Conservation (phyloP, 2,113 vertebrate species). For the Podiceps cristatus region DNA sequence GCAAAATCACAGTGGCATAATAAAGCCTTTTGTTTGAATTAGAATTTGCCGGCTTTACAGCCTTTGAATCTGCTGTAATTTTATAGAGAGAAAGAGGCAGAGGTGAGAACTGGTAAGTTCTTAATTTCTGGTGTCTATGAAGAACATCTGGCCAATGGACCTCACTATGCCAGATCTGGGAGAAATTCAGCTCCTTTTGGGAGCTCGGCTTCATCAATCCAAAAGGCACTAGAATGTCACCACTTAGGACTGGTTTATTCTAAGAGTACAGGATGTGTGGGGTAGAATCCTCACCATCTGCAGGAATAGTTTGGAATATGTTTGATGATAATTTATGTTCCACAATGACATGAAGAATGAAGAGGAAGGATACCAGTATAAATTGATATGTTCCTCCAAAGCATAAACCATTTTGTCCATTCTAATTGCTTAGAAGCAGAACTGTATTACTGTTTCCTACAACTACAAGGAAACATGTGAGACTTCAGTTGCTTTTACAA, state of each 20-base stretch:
- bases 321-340: background rate
- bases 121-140: background rate
- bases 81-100: background rate
- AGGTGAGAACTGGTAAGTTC: background rate
- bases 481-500: conserved; percentile 24
- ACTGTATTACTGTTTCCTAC: conserved; percentile 40
- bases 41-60: background rate
- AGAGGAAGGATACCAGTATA: background rate
- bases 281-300: background rate
- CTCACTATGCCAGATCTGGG: background rate
- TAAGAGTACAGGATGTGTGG: background rate
- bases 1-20: background rate
- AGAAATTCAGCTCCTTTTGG: background rate
- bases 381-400: background rate
- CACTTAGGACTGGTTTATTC: background rate
- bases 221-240: background rate
- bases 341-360: background rate
- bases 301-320: background rate
- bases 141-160: background rate
- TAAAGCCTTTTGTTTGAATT: background rate
- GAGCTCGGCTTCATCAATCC: background rate
- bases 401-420: background rate
- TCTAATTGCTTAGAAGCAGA: conserved; percentile 44
- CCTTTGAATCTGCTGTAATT: background rate
- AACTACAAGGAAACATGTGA: conserved; percentile 28